Base-by-base conservation (phyloP, 2,113 vertebrate genomes). In the Ailurus styani region DNA sequence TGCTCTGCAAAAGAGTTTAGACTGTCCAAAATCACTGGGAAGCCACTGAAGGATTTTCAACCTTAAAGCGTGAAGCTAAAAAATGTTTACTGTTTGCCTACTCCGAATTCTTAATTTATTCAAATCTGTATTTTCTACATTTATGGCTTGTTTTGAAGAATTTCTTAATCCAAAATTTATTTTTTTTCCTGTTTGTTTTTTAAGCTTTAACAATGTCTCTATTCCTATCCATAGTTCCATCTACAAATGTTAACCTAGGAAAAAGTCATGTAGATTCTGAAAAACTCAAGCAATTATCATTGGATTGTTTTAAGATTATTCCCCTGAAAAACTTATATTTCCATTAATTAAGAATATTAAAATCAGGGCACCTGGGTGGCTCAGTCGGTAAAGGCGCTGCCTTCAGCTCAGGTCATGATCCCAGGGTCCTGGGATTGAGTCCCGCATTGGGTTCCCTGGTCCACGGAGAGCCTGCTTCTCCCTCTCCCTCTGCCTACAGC, bases 261-360 rank as follows among this genome's bases (percentile, higher is more conserved):
- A 95, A 91, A 55, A 75, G 14, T 45, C 60, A 68, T 40, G 27
- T 60, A 52, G 57, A 62, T 23, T 47, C 52, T 78, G 25, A 75
- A 29, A 94, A 90, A 90, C 31, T 93, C 18, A 84, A 96, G 37
- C 40, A 88, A 87, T 87, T 93, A 64, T 96, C 18, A 60, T 47
- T 78, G 29, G 17, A 72, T 55, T 94, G 50, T 79, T 95, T 81
- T 77, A 95, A 87, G 25, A 75, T 91, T 27, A 78, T 2, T 79
- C 40, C 15, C 57, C 42, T 21, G 7, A 86, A 84, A 73, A 55
- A 31, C 23, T 60, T 66, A 66, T 81, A 77, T 18, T 95, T 95
- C 91, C 47, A 86, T 81, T 95, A 85, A 8, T 4, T 87, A 87
- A 88, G 40, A 73, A 86, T 60, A 90, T 54, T 86, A 86, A 42